phyloP scores from a whole-genome alignment of 2,888 invertebrate genomes.

The Parelbella ahira region DNA sequence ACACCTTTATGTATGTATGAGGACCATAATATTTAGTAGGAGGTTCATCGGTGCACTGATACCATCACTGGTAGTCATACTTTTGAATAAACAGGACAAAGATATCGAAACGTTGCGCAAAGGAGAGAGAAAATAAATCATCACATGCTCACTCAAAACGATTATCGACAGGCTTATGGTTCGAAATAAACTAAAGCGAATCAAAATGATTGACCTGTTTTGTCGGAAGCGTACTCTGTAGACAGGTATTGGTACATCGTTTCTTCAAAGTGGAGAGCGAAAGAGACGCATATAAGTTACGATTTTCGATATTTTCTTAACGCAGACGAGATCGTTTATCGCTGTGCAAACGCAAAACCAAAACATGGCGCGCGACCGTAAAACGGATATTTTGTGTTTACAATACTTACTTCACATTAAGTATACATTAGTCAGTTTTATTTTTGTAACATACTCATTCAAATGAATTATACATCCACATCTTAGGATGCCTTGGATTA shows the following conservation, averaged over 20 bases:
- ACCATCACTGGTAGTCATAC: conserved; percentile 70
- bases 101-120: conserved; percentile 41
- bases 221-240: conserved; percentile 33
- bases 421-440: too few relatives aligned
- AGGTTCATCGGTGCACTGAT: conserved; percentile 35
- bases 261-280: conserved; percentile 10
- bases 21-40: too few relatives aligned
- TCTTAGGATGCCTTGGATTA: too few relatives aligned
- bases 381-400: conserved; percentile 28
- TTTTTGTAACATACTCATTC: too few relatives aligned
- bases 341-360: conserved; percentile 34
- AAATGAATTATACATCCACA: too few relatives aligned
- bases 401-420: too few relatives aligned
- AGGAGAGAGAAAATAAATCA: conserved; percentile 51
- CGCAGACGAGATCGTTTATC: conserved; percentile 24
- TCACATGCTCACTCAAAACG: conserved; percentile 42
- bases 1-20: too few relatives aligned
- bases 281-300: conserved; percentile 30
- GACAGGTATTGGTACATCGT: conserved; percentile 5
- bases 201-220: conserved; percentile 41
- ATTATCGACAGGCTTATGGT: conserved; percentile 58
- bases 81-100: conserved; percentile 56
- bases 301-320: conserved; percentile 39
- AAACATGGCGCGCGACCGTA: conserved; percentile 53
- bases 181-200: conserved; percentile 55